A percentile compares a stretch with the other conserved stretches of the same genome.
These are phyloP conservation scores for Hypotaenidia philippensis DNA, from an alignment of 2,797 vertebrate genomes.

Conservation along the genomic window DNA sequence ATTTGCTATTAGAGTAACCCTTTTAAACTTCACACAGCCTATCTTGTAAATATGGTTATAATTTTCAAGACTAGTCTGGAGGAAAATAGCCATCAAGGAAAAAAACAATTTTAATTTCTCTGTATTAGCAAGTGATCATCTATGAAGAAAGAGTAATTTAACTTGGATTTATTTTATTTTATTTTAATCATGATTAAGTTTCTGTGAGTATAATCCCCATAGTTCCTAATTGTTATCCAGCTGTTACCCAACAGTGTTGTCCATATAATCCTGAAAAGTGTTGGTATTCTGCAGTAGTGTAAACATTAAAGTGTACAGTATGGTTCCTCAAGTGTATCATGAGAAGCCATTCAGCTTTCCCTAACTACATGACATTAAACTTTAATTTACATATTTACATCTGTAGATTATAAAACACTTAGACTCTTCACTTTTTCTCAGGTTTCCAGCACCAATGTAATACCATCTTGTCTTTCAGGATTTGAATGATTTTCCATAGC, in stretches of 20 bases:
- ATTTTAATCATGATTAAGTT: not conserved
- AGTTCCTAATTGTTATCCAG: not conserved
- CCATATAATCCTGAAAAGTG: not conserved
- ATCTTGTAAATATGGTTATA: not conserved
- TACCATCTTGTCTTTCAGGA: not conserved
- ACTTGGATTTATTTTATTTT: not conserved
- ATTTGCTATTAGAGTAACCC: not conserved
- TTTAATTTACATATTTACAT: not conserved
- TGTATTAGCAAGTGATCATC: no score
- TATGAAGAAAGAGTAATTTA: not conserved
- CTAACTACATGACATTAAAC: not conserved
- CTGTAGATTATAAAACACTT: not conserved
- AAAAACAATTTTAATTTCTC: no score
- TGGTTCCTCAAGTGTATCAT: not conserved
- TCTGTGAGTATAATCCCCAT: not conserved
- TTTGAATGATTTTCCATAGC: not conserved
- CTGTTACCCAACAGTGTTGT: not conserved
- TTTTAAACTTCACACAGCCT: not conserved
- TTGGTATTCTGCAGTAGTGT: not conserved
- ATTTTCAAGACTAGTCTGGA: not conserved
- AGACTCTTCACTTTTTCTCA: not conserved
- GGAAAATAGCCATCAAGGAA: not conserved
- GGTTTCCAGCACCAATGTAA: not conserved
- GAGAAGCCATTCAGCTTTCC: not conserved
- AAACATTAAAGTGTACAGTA: not conserved